These are phyloP conservation scores for Grapholita molesta DNA, from an alignment of 1,140 invertebrate genomes.

Conservation along the genomic window DNA sequence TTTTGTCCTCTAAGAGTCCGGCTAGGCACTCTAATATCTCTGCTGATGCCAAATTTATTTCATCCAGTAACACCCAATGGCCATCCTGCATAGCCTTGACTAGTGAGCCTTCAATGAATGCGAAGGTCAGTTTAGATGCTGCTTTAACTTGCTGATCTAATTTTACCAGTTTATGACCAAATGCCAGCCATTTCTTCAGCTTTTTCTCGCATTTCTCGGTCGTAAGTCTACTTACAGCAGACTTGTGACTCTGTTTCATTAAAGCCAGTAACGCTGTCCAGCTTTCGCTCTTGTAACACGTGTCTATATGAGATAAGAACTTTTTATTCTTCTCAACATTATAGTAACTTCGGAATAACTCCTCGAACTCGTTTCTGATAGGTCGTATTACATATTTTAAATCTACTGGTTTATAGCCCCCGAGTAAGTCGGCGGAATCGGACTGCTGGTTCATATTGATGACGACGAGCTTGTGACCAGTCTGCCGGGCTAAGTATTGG, in stretches of 20 bases:
- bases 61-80: constrained; percentile 97
- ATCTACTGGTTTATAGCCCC: constrained; percentile 98
- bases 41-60: constrained; percentile 97
- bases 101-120: constrained; percentile 95
- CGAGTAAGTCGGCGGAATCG: constrained; percentile 96
- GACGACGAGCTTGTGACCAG: constrained; percentile 91
- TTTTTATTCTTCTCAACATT: constrained; percentile 89
- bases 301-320: constrained; percentile 89
- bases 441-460: constrained; percentile 99
- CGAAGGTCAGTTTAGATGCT: constrained; percentile 89
- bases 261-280: constrained; percentile 87
- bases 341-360: constrained; percentile 89
- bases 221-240: constrained; percentile 81
- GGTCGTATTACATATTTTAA: constrained; percentile 90
- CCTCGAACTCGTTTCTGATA: constrained; percentile 90
- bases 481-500: constrained; percentile 93
- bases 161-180: constrained; percentile 78
- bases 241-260: constrained; percentile 86
- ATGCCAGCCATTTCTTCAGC: constrained; percentile 66
- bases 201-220: constrained; percentile 56
- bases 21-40: constrained; percentile 98
- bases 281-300: constrained; percentile 84
- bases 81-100: constrained; percentile 94
- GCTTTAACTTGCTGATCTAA: constrained; percentile 83
- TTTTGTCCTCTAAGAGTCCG: constrained; percentile 91